Base-by-base conservation (phyloP, 1,140 invertebrate species). In the Psilanteris sp. region DNA sequence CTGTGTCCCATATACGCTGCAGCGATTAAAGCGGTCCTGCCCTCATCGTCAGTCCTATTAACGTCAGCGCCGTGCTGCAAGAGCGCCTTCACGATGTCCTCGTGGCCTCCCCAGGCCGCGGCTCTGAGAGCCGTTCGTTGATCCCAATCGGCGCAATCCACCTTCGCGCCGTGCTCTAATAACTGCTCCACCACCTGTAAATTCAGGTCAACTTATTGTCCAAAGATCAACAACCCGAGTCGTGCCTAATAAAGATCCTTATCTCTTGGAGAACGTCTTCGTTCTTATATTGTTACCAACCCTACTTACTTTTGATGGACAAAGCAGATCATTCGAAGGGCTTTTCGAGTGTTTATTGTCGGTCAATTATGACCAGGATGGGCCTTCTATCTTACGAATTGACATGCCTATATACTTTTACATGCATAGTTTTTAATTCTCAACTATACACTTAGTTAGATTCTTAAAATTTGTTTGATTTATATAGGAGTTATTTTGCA, bases 1-100 rank as follows among this genome's bases (percentile, higher is more conserved):
- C 96, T 95, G 88, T 98, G 96, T 18, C 92, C 96, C 96, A 95
- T 95, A 81, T 96, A 96, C 0, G 94, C 94, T 15, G 94, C 94
- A 0, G 94, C 96, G 76, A 97, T 94, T n/a, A 98, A 88, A 0
- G 96, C 95, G 1, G 96, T 98, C 67, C 96, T 90, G 11, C 95
- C 94, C 83, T 97, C 95, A 29, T 92, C 92, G 85, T 97, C 96
- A 1, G 94, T 93, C n/a, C 92, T 91, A 81, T 96, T 95, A 0
- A 96, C 93, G 79, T 92, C 90, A 0, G 94, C 93, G 31, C 91
- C 91, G 78, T 93, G 90, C 39, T 91, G 90, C 5, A 96, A 85
- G 10, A 98, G 89, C 32, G 94, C 91, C 67, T 92, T 91, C 32
- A 95, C 92, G 32, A 95, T 93, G 66, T 94, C 93, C 48, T 92